These are phyloP conservation scores for Apodemus speciosus DNA, from an alignment of 2,113 vertebrate genomes.

Conservation along the genomic window DNA sequence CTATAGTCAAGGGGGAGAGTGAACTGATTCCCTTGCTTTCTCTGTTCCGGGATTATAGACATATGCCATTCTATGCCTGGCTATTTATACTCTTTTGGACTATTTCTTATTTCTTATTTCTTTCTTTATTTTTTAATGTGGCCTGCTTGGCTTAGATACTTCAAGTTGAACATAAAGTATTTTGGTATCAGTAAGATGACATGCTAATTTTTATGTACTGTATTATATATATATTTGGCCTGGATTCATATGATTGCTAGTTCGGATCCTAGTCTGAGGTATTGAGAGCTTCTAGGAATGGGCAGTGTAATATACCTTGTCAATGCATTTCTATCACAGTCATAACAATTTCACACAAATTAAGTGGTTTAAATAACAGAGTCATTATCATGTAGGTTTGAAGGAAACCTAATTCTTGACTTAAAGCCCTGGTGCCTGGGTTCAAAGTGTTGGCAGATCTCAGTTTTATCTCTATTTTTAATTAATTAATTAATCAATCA, in stretches of 20 bases:
- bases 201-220: neutral
- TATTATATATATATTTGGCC: constrained; percentile 9
- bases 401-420: neutral
- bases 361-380: neutral
- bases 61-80: neutral
- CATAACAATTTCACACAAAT: neutral
- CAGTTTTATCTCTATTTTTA: neutral
- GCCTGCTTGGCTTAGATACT: neutral
- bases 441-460: neutral
- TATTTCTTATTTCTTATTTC: too few species aligned
- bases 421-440: neutral
- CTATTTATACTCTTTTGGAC: neutral
- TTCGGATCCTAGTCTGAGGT: neutral
- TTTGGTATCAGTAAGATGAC: neutral
- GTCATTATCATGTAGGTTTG: neutral
- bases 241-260: neutral
- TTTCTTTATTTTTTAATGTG: neutral
- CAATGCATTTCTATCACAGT: neutral
- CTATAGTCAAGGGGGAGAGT: neutral
- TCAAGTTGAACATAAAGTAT: constrained; percentile 25
- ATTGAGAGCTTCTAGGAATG: neutral
- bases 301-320: neutral
- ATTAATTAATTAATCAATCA: neutral
- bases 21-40: neutral
- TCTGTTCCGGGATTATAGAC: neutral